A percentile compares a stretch with the other conserved stretches of the same genome.
Evolutionary conservation across 2,888 invertebrate genomes (phyloP).

Genomic region (Drosophila emarginata): DNA sequence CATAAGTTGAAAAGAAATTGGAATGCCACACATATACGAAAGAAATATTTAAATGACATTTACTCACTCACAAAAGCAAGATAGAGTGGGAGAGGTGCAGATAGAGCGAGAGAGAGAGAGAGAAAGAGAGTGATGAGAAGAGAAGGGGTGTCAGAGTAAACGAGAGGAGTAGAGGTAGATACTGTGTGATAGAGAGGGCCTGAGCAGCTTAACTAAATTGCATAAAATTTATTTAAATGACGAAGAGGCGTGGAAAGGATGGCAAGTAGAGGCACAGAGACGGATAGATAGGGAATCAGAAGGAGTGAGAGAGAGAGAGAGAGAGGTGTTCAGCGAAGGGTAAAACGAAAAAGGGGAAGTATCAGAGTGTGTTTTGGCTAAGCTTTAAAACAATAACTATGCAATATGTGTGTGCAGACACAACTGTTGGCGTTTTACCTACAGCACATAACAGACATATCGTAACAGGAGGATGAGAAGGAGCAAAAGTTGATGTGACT

Average conservation of each 20-base stretch:
- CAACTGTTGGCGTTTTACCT: slow-evolving; percentile 65
- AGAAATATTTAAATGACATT: slow-evolving; percentile 76
- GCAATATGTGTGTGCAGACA: slow-evolving; percentile 66
- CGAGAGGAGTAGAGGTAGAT: neutral
- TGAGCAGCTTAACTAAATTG: slow-evolving; percentile 75
- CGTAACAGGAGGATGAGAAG: slow-evolving; percentile 31
- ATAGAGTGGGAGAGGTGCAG: slow-evolving; percentile 18
- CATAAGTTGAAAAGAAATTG: slow-evolving; percentile 66
- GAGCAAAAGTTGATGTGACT: slow-evolving; percentile 42
- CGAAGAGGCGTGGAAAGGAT: slow-evolving; percentile 23
- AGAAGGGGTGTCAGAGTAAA: too few relatives aligned
- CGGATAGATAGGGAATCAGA: neutral
- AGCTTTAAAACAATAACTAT: slow-evolving; percentile 77
- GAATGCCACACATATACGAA: slow-evolving; percentile 68
- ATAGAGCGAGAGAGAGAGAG: slow-evolving; percentile 25
- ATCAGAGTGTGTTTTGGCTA: slow-evolving; percentile 28
- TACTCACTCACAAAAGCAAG: slow-evolving; percentile 64
- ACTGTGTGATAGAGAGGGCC: neutral
- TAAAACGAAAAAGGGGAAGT: neutral
- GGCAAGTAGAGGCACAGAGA: neutral
- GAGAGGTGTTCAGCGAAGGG: too few relatives aligned
- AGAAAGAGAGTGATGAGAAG: neutral
- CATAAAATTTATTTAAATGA: slow-evolving; percentile 79
- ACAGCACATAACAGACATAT: slow-evolving; percentile 57
- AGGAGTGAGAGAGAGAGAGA: neutral